Evolutionary conservation across 2,888 invertebrate species (phyloP).

Genomic region (Deroplatys truncata): DNA sequence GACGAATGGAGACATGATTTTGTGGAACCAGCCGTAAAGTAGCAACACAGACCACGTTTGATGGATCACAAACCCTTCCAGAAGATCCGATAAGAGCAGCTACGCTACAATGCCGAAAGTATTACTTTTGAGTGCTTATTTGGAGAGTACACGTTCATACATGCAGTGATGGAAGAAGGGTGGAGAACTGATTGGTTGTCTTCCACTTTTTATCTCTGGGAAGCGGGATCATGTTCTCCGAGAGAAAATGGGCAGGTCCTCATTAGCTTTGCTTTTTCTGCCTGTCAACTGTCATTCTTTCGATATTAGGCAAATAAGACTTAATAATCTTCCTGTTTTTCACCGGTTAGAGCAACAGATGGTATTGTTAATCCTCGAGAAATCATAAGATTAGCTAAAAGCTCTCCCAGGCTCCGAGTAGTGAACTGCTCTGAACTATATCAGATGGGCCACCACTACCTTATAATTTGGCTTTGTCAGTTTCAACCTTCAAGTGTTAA

Average conservation of each 20-base stretch:
- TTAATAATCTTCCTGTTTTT: not conserved
- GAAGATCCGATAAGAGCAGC: not conserved
- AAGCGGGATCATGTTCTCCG: not conserved
- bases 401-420: too few species aligned
- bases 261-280: not conserved
- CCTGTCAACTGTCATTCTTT: not conserved
- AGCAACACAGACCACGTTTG: not conserved
- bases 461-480: too few species aligned
- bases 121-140: not conserved
- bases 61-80: not conserved
- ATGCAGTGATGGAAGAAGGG: not conserved
- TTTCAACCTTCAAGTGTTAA: too few species aligned
- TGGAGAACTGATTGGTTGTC: not conserved
- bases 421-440: too few species aligned
- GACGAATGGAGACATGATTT: too few species aligned
- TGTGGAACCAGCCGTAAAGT: too few species aligned
- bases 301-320: not conserved
- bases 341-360: not conserved
- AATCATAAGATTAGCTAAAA: too few species aligned
- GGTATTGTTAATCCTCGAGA: too few species aligned
- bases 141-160: not conserved
- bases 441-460: too few species aligned
- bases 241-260: not conserved
- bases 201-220: not conserved
- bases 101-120: not conserved